Conservation (phyloP, 2,113 vertebrate species). For the Otus sunia region DNA sequence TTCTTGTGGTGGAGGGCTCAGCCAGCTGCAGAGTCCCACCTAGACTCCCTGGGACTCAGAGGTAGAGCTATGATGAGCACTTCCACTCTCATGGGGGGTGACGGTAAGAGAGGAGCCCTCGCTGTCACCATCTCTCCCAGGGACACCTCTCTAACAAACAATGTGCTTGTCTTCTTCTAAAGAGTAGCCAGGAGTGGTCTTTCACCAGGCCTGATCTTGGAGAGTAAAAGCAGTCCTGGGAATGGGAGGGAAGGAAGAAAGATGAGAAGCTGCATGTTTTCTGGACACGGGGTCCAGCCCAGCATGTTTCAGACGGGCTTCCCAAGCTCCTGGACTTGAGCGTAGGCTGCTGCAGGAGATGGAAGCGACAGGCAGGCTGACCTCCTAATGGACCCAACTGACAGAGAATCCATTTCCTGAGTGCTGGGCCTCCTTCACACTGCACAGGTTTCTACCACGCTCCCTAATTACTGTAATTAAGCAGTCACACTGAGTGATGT, state of each 20-base stretch:
- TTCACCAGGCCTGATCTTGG: neutral
- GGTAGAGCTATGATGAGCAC: neutral
- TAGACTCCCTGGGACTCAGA: neutral
- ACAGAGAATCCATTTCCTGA: neutral
- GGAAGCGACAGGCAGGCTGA: neutral
- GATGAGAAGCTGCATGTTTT: fast-evolving
- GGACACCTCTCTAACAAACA: neutral
- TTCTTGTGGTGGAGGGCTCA: neutral
- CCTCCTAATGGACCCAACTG: neutral
- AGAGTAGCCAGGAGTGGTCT: neutral
- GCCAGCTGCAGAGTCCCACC: neutral
- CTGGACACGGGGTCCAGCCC: neutral
- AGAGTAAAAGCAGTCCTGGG: neutral
- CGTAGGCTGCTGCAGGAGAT: neutral
- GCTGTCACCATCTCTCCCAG: neutral
- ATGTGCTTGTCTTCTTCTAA: neutral
- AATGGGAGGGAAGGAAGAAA: neutral
- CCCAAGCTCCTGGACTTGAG: neutral
- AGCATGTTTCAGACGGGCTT: neutral
- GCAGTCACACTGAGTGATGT: constrained; percentile 52
- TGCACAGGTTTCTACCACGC: neutral
- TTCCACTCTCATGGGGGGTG: neutral
- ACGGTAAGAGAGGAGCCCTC: neutral
- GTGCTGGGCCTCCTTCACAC: neutral
- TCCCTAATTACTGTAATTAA: constrained; percentile 73